These are phyloP conservation scores for Drosophila biarmipes DNA, from an alignment of 1,140 invertebrate genomes.

Conservation along the genomic window DNA sequence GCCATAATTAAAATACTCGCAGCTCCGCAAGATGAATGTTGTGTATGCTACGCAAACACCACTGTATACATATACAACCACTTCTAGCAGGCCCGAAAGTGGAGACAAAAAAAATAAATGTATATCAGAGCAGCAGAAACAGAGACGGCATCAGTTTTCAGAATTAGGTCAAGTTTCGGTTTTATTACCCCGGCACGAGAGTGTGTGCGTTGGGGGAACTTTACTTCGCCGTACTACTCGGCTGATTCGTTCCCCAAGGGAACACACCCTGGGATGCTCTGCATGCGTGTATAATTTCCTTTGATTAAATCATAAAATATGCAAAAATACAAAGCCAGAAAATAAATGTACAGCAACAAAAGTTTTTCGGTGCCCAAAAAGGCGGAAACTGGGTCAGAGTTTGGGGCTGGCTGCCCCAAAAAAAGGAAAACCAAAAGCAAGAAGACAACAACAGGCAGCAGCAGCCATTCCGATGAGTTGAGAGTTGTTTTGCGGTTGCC, in stretches of 20 bases:
- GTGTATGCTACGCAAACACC: background rate
- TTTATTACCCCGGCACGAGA: slow-evolving; percentile 61
- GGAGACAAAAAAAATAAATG: slow-evolving; percentile 35
- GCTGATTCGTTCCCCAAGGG: slow-evolving; percentile 44
- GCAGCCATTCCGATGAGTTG: slow-evolving; percentile 18
- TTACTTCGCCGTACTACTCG: slow-evolving; percentile 1
- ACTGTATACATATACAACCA: slow-evolving; percentile 17
- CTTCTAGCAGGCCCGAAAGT: slow-evolving; percentile 33
- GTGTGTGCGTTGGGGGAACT: slow-evolving; percentile 18
- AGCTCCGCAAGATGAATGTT: slow-evolving; percentile 22
- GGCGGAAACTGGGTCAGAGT: slow-evolving; percentile 79
- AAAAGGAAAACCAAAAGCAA: slow-evolving; percentile 1
- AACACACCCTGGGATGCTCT: slow-evolving; percentile 56
- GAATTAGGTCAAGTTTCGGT: slow-evolving; percentile 80
- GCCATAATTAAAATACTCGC: slow-evolving; percentile 33
- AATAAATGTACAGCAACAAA: slow-evolving; percentile 42
- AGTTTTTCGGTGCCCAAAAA: slow-evolving; percentile 70
- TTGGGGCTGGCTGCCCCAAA: slow-evolving; percentile 44
- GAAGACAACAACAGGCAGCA: slow-evolving; percentile 11
- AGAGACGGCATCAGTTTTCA: slow-evolving; percentile 55
- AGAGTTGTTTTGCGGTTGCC: slow-evolving; percentile 31
- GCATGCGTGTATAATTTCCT: slow-evolving; percentile 74
- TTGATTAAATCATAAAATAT: slow-evolving; percentile 83
- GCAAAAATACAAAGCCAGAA: slow-evolving; percentile 59
- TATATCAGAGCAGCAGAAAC: slow-evolving; percentile 16